phyloP scores from a whole-genome alignment of 1,140 invertebrate species.

The Chrysomallon squamiferum region DNA sequence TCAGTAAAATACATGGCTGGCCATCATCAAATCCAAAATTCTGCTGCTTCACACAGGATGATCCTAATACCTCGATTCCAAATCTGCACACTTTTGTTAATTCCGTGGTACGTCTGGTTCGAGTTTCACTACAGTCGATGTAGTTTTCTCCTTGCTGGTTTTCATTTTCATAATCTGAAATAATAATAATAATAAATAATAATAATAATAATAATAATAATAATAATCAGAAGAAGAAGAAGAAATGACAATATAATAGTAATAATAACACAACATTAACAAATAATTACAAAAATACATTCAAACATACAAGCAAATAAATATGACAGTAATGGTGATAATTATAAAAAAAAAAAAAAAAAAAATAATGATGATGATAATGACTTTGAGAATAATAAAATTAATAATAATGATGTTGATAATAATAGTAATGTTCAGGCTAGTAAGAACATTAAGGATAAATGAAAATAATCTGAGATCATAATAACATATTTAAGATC shows the following conservation, averaged over 20 bases:
- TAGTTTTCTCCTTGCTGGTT: slow-evolving; percentile 44
- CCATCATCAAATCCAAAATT: slow-evolving; percentile 58
- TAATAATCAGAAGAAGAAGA: too few species aligned
- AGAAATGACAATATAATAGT: too few species aligned
- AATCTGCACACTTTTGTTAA: slow-evolving; percentile 45
- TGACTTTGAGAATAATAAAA: too few species aligned
- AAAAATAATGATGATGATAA: too few species aligned
- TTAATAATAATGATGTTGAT: too few species aligned
- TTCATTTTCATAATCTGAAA: slow-evolving; percentile 55
- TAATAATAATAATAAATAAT: not conserved
- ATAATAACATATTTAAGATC: too few species aligned
- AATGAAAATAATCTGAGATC: too few species aligned
- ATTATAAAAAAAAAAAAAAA: too few species aligned
- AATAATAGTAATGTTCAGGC: too few species aligned
- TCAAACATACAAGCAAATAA: too few species aligned
- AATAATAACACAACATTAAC: not conserved
- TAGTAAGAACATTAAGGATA: too few species aligned
- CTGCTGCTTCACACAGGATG: slow-evolving; percentile 53
- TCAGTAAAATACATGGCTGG: slow-evolving; percentile 54
- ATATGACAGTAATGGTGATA: too few species aligned
- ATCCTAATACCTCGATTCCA: slow-evolving; percentile 25
- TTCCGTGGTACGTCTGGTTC: slow-evolving; percentile 17
- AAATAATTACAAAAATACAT: not conserved
- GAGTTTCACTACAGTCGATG: slow-evolving; percentile 30
- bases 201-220: not conserved